phyloP scores from a whole-genome alignment of 2,797 vertebrate genomes.

The Microctenopoma stevenorrisi region DNA sequence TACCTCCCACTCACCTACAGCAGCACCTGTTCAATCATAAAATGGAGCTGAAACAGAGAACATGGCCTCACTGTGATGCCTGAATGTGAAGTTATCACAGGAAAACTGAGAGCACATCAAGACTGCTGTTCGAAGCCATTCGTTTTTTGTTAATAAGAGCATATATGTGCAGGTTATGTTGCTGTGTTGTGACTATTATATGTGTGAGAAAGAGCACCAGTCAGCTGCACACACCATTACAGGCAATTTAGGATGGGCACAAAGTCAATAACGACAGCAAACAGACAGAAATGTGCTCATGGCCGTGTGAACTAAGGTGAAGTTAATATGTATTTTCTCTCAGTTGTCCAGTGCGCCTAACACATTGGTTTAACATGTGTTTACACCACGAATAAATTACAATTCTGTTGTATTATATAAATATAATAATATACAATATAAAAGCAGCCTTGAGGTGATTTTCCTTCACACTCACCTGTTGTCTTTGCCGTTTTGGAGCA shows the following conservation, averaged over 20 bases:
- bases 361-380: no score
- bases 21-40: conserved; percentile 15
- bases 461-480: conserved; percentile 85
- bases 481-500: conserved; percentile 93
- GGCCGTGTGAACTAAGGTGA: neutral
- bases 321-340: no score
- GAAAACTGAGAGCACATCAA: neutral
- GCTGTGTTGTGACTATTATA: no score
- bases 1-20: neutral
- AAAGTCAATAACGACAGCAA: neutral
- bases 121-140: neutral
- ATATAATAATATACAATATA: no score
- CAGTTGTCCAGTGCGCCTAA: no score
- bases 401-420: no score
- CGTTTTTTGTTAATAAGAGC: neutral
- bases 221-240: neutral
- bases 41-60: neutral
- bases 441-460: neutral
- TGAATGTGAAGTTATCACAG: neutral
- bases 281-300: neutral
- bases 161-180: neutral
- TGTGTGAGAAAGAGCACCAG: conserved; percentile 34
- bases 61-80: neutral
- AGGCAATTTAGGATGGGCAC: neutral
- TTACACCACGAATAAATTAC: no score